Conservation (phyloP, 2,113 vertebrate species). For the Malaclemys terrapin region DNA sequence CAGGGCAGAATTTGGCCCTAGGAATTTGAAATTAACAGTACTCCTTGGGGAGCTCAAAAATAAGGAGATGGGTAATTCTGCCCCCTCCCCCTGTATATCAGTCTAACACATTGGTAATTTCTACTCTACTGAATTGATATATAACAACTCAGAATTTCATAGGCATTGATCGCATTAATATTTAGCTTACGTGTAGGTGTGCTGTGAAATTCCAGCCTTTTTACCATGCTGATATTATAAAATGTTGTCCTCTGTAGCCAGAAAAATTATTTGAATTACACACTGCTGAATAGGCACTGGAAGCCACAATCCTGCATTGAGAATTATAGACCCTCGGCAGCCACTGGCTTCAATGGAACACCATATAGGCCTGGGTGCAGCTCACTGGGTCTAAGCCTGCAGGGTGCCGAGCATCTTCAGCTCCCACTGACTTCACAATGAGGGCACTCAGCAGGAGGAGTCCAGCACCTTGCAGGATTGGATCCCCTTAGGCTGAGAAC, state of each 20-base stretch:
- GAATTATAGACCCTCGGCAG: background rate
- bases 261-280: background rate
- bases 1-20: background rate
- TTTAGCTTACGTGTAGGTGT: background rate
- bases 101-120: background rate
- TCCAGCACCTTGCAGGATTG: no score
- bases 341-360: rapidly evolving
- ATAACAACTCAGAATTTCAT: background rate
- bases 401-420: rapidly evolving
- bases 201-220: background rate
- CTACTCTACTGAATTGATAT: background rate
- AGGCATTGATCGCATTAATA: background rate
- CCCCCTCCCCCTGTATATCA: background rate
- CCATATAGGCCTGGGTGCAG: no score
- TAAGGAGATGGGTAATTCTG: background rate
- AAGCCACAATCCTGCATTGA: no score
- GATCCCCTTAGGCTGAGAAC: background rate
- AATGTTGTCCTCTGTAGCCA: background rate
- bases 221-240: rapidly evolving
- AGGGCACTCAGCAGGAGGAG: background rate
- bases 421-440: background rate
- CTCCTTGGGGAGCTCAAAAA: background rate
- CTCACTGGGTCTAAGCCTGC: background rate
- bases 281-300: background rate
- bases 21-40: background rate